Evolutionary conservation across 2,113 vertebrate species (phyloP).

Genomic region (Macrotis lagotis): DNA sequence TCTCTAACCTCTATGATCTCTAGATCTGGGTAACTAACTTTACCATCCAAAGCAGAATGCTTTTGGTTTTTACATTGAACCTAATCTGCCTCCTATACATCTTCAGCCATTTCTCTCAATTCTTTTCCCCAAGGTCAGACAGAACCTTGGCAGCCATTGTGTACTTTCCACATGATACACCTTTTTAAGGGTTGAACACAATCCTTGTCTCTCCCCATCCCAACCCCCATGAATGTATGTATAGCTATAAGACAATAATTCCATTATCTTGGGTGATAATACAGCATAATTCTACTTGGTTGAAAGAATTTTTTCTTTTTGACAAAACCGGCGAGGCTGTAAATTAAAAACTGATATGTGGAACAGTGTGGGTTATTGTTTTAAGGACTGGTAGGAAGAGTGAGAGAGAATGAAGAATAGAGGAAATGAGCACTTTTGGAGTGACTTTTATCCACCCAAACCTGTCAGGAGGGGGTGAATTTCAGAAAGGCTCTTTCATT

Average conservation of each 20-base stretch:
- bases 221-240: neutral
- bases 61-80: neutral
- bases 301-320: neutral
- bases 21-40: neutral
- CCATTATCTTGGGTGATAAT: neutral
- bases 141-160: neutral
- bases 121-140: neutral
- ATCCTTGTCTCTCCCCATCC: neutral
- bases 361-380: neutral
- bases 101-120: neutral
- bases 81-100: neutral
- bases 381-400: neutral
- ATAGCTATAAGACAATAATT: neutral
- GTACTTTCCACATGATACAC: neutral
- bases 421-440: neutral
- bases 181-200: neutral
- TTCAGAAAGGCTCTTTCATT: slow-evolving; percentile 17
- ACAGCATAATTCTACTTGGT: neutral
- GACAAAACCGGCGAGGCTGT: fast-evolving
- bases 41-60: neutral
- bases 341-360: neutral
- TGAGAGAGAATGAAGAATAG: slow-evolving; percentile 1
- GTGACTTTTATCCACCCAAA: neutral
- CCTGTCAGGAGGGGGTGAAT: neutral
- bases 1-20: neutral